phyloP scores from a whole-genome alignment of 1,140 invertebrate genomes.

The Ostrea edulis region DNA sequence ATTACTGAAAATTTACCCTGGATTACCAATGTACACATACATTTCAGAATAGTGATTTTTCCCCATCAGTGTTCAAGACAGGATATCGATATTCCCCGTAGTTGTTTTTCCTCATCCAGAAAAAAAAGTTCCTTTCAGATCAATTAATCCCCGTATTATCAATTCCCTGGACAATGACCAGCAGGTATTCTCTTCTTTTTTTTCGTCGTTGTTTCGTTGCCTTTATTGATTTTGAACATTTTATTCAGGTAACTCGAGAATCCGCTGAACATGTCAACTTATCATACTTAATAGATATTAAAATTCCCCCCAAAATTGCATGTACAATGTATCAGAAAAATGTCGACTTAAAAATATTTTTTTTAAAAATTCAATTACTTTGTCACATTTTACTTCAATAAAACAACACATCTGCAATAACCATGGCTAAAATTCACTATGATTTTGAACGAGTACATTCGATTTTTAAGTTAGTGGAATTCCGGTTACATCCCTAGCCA shows the following conservation, averaged over 20 bases:
- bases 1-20: neutral
- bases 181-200: constrained; percentile 23
- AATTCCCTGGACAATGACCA: constrained; percentile 25
- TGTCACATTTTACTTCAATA: neutral
- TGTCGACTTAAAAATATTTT: neutral
- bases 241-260: neutral
- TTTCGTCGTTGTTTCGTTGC: neutral
- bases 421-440: neutral
- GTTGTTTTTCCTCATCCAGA: constrained; percentile 18
- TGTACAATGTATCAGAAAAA: neutral
- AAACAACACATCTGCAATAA: neutral
- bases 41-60: neutral
- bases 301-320: neutral
- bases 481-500: neutral
- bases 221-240: constrained; percentile 23
- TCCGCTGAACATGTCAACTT: neutral
- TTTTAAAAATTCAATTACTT: neutral
- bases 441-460: neutral
- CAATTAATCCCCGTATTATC: constrained; percentile 10
- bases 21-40: neutral
- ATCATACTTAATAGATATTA: neutral
- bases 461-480: neutral
- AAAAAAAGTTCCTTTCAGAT: neutral
- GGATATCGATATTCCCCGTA: neutral
- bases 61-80: neutral